These are phyloP conservation scores for Spisula solida DNA, from an alignment of 2,888 invertebrate species.

Conservation along the genomic window DNA sequence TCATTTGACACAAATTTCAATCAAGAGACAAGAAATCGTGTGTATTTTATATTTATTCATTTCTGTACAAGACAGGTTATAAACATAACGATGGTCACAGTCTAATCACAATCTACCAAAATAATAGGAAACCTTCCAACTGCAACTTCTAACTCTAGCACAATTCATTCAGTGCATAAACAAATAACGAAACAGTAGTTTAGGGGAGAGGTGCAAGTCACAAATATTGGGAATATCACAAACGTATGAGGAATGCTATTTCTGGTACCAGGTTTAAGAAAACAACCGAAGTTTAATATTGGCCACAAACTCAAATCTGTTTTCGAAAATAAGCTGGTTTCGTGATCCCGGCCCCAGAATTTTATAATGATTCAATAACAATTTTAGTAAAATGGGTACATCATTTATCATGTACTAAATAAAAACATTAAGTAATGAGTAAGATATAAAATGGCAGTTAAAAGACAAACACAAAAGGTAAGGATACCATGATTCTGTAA, in stretches of 20 bases:
- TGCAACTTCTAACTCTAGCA: not conserved
- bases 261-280: not conserved
- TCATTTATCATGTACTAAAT: no score
- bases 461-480: not conserved
- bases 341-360: no score
- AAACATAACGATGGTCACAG: constrained; percentile 32
- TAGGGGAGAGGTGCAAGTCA: not conserved
- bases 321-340: no score
- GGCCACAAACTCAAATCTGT: no score
- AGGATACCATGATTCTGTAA: constrained; percentile 12
- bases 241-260: not conserved
- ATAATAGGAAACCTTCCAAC: not conserved
- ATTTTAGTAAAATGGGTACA: no score
- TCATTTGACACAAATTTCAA: no score
- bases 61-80: constrained; percentile 32
- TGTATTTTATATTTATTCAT: constrained; percentile 34
- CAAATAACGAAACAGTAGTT: not conserved
- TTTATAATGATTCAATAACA: no score
- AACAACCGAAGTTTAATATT: no score
- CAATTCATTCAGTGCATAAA: constrained; percentile 11
- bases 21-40: not conserved
- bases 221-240: not conserved
- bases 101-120: constrained; percentile 14
- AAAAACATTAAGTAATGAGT: not conserved
- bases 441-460: constrained; percentile 21